Conservation (phyloP, 2,113 vertebrate genomes). For the Prietella phreatophila region DNA sequence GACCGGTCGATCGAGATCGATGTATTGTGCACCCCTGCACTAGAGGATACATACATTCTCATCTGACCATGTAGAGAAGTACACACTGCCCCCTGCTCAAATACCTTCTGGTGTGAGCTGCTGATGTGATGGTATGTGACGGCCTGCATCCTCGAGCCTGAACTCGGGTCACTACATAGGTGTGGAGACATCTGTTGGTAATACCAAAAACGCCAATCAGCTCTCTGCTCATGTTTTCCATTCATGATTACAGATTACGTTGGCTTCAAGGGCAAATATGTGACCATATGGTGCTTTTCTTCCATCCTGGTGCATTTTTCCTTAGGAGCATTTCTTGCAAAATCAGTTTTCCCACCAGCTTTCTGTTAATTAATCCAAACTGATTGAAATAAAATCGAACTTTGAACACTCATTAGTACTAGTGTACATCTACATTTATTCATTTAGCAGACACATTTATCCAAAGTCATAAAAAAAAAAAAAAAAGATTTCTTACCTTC, state of each 20-base stretch:
- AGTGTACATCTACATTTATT: not conserved
- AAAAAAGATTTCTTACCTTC: not conserved
- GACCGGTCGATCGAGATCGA: too few species aligned
- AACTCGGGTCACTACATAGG: constrained; percentile 55
- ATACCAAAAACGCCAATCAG: constrained; percentile 18
- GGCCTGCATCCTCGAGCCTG: constrained; percentile 55
- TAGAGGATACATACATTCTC: not conserved
- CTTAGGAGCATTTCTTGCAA: not conserved
- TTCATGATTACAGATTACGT: not conserved
- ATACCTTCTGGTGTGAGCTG: constrained; percentile 57
- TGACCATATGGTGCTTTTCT: not conserved
- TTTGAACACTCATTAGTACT: not conserved
- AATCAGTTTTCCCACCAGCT: not conserved
- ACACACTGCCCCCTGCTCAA: constrained; percentile 49
- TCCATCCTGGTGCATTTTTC: not conserved
- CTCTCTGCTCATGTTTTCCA: not conserved
- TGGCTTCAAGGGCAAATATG: not conserved
- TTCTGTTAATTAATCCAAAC: not conserved
- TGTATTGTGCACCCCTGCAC: too few species aligned
- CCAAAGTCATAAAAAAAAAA: too few species aligned
- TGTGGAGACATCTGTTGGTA: constrained; percentile 57
- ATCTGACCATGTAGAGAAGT: not conserved
- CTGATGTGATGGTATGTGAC: constrained; percentile 66
- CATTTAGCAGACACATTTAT: too few species aligned
- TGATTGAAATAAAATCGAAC: not conserved